phyloP scores from a whole-genome alignment of 2,888 invertebrate genomes.

The Diplazon laetatorius region DNA sequence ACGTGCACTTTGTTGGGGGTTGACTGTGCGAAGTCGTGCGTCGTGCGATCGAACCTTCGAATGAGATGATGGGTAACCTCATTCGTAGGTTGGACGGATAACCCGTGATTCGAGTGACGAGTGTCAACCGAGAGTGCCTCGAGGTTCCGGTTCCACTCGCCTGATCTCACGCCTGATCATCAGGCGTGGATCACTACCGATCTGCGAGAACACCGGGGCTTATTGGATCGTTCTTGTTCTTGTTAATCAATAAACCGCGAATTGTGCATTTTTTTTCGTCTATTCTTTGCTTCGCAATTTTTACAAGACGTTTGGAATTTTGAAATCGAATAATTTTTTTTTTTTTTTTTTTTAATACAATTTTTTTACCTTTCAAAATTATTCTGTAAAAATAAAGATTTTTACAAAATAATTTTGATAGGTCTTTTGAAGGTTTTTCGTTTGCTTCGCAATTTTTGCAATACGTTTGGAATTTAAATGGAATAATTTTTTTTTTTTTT shows the following conservation, averaged over 20 bases:
- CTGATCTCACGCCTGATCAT: too few species aligned
- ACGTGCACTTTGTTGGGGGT: neutral
- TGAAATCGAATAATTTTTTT: too few species aligned
- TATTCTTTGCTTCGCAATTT: too few species aligned
- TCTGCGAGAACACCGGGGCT: neutral
- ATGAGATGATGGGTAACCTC: slow-evolving; percentile 40
- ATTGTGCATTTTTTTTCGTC: neutral
- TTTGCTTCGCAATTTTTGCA: too few species aligned
- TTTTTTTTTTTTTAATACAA: too few species aligned
- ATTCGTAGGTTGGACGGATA: slow-evolving; percentile 42
- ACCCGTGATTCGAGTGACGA: slow-evolving; percentile 53
- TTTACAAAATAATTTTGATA: too few species aligned
- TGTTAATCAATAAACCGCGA: neutral
- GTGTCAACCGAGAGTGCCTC: slow-evolving; percentile 31
- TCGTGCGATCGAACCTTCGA: slow-evolving; percentile 14
- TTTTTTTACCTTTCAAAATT: too few species aligned
- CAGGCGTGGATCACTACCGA: neutral
- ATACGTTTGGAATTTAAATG: too few species aligned
- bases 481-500: too few species aligned
- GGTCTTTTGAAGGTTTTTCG: too few species aligned
- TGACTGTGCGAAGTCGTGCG: slow-evolving; percentile 21
- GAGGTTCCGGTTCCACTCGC: slow-evolving; percentile 36
- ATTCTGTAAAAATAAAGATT: too few species aligned
- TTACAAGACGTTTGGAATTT: too few species aligned
- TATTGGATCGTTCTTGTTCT: neutral